Base-by-base conservation (phyloP, 2,797 vertebrate genomes). In the Spinibarbus caldwelli region DNA sequence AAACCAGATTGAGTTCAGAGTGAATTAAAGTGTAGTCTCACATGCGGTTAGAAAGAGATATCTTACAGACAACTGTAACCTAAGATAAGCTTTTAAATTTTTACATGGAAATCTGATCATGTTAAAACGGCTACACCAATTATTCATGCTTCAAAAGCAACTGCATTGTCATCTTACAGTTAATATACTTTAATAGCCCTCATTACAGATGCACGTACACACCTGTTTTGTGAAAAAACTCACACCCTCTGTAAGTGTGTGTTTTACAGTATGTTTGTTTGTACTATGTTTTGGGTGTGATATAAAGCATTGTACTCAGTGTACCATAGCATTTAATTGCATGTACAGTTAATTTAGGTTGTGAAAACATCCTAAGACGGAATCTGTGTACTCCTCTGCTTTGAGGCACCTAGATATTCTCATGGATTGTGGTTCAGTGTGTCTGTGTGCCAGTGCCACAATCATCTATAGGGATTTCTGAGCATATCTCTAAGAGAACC, bases 91-190 rank as follows among this genome's bases (percentile, higher is more conserved):
- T 79, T 82, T 85, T 79, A 77, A 80, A 68, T 17, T 84, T 84
- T 84, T 84, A 84, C 38, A 71, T 78, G 75, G 89, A 88, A 88
- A 89, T 73, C 66, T 82, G 75, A 89, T 89, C 85, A 86, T 86
- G 84, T 87, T 81, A 84, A 88, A 86, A 86, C 59, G 12, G 67
- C 31, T 45, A 54, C 64, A 21, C 12, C 26, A 45, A 86, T 64
- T 38, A 49, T 47, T 73, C 41, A 57, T 6, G 38, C 83, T 81
- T 67, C 54, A 86, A 67, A 73, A 78, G 29, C 43, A 38, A 41
- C 1, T 19, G 34, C 49, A 43, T 15, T 84, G 36, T 78, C 66
- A 85, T 71, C 26, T 57, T 70, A 45, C 9, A 57, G 47, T 17
- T 78, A 45, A 83, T 77, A 67, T 41, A 71, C 15, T 54, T 81